phyloP scores from a whole-genome alignment of 2,113 vertebrate genomes.

The Terrapene triunguis region DNA sequence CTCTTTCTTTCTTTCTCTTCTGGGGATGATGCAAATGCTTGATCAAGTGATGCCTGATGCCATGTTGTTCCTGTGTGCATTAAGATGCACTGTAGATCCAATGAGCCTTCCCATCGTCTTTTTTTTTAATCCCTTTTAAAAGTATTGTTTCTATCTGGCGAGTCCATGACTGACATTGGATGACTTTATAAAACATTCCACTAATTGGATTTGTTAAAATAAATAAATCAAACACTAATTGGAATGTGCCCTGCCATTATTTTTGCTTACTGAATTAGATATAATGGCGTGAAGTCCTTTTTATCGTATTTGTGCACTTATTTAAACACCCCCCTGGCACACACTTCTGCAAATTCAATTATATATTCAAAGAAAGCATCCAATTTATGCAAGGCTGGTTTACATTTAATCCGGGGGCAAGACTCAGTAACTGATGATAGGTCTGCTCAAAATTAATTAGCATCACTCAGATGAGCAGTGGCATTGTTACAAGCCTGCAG shows the following conservation, averaged over 20 bases:
- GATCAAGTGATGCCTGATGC: neutral
- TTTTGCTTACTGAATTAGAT: slow-evolving; percentile 88
- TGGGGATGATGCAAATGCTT: neutral
- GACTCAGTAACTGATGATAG: slow-evolving; percentile 72
- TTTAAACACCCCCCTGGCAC: slow-evolving; percentile 85
- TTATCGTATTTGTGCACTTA: slow-evolving; percentile 87
- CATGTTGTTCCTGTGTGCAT: neutral
- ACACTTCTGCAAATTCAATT: slow-evolving; percentile 85
- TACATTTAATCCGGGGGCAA: slow-evolving; percentile 82
- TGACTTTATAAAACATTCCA: slow-evolving; percentile 85
- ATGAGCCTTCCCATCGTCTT: slow-evolving; percentile 33
- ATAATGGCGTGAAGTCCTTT: slow-evolving; percentile 82
- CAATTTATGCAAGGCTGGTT: slow-evolving; percentile 84
- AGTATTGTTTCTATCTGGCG: slow-evolving; percentile 65
- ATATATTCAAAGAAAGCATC: slow-evolving; percentile 81
- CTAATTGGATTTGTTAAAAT: slow-evolving; percentile 87
- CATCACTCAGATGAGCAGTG: slow-evolving; percentile 70
- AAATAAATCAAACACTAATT: slow-evolving; percentile 88
- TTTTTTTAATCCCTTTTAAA: slow-evolving; percentile 57
- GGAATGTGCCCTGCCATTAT: slow-evolving; percentile 83
- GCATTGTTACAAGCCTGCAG: slow-evolving; percentile 62
- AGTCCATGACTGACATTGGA: slow-evolving; percentile 82
- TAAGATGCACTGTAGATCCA: neutral
- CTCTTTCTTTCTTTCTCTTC: neutral
- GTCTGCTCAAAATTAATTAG: slow-evolving; percentile 79